Conservation (phyloP, 2,113 vertebrate genomes). For the Dasyprocta punctata region DNA sequence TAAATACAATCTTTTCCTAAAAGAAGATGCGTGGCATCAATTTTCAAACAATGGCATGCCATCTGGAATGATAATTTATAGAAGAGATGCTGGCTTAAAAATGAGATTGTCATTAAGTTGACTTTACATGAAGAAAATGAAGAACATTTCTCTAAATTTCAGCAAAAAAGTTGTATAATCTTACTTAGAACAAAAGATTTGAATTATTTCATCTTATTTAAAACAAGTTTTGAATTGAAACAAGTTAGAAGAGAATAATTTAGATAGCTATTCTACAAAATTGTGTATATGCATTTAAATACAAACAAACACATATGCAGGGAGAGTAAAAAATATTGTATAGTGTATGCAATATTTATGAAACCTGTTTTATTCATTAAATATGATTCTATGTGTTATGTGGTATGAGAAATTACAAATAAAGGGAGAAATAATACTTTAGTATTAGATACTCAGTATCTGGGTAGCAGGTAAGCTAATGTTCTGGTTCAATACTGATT, state of each 20-base stretch:
- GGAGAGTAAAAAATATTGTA: not conserved
- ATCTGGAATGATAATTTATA: conserved; percentile 66
- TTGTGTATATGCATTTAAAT: not conserved
- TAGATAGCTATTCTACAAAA: not conserved
- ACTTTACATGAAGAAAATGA: not conserved
- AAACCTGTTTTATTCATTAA: not conserved
- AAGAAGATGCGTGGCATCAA: conserved; percentile 47
- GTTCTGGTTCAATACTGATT: not conserved
- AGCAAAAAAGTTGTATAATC: not conserved
- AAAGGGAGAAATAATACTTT: conserved; percentile 11
- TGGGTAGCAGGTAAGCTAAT: not conserved
- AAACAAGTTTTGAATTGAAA: conserved; percentile 14
- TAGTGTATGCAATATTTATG: not conserved
- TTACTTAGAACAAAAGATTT: conserved; percentile 1
- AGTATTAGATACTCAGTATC: not conserved
- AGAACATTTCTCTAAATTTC: not conserved
- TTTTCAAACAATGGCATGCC: conserved; percentile 69
- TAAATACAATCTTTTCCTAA: conserved; percentile 69
- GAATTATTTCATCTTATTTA: not conserved
- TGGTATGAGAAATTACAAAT: not conserved
- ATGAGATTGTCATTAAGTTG: not conserved
- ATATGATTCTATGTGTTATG: not conserved
- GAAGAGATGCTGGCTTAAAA: not conserved
- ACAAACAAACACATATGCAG: not conserved
- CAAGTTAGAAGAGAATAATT: not conserved